These are phyloP conservation scores for Byasa hedistus DNA, from an alignment of 2,888 invertebrate species.

Conservation along the genomic window DNA sequence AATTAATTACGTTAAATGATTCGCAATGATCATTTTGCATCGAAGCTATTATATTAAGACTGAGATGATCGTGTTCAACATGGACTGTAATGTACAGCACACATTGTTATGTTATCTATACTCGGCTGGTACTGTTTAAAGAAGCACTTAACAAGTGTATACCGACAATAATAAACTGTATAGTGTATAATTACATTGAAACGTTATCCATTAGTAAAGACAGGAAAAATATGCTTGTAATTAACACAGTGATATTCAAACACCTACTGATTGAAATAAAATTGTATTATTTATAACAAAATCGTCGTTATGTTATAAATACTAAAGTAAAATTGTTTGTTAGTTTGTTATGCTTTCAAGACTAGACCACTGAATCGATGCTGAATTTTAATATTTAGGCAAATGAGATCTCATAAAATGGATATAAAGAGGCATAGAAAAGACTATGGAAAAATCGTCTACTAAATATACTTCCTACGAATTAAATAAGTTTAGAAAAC, in stretches of 20 bases:
- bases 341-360: no score
- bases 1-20: background rate
- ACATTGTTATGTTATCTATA: background rate
- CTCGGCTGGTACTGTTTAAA: background rate
- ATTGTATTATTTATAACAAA: no score
- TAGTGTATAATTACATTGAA: background rate
- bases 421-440: no score
- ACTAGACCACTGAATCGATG: no score
- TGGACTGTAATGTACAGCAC: background rate
- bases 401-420: no score
- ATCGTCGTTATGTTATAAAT: no score
- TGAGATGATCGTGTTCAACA: background rate
- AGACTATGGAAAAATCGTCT: no score
- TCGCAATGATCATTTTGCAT: background rate
- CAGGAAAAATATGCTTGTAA: background rate
- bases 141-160: constrained; percentile 1
- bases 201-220: background rate
- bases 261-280: background rate
- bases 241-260: constrained; percentile 8
- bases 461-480: no score
- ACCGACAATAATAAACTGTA: constrained; percentile 5
- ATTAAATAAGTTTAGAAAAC: no score
- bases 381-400: no score
- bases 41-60: background rate
- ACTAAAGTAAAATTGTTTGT: no score